Percentiles rank a stretch among this genome's conserved stretches.
Conservation (phyloP, 1,140 invertebrate species). For the Drosophila prosaltans region DNA sequence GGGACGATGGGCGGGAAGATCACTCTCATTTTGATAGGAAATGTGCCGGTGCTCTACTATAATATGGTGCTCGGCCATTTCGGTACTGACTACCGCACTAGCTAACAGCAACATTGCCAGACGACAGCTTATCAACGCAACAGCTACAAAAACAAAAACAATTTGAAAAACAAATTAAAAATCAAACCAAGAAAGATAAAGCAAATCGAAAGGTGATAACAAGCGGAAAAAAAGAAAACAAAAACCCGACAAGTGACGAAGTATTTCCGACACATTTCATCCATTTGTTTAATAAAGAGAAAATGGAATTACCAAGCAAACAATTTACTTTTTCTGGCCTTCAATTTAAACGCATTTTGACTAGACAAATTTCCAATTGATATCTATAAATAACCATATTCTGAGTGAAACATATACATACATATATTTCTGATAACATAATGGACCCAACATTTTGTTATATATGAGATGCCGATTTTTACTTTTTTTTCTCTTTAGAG, state of each 20-base stretch:
- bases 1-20: neutral
- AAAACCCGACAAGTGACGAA: neutral
- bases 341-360: too few relatives aligned
- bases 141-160: conserved; percentile 21
- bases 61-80: conserved; percentile 45
- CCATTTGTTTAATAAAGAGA: neutral
- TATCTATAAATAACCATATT: too few relatives aligned
- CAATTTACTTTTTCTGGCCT: too few relatives aligned
- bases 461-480: too few relatives aligned
- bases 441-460: too few relatives aligned
- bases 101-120: too few relatives aligned
- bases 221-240: neutral
- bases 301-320: neutral
- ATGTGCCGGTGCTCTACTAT: conserved; percentile 29
- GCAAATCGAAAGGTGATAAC: conserved; percentile 13
- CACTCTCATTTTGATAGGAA: neutral
- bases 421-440: too few relatives aligned
- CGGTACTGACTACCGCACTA: conserved; percentile 21
- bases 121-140: neutral
- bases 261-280: conserved; percentile 4
- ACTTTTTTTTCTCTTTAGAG: too few relatives aligned
- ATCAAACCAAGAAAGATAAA: conserved; percentile 22
- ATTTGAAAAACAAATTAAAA: neutral
- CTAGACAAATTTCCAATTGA: too few relatives aligned
- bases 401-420: too few relatives aligned